Evolutionary conservation across 2,888 invertebrate species (phyloP), one percentile per base, ranked within the genome.

Genomic region (Acanthopleura granulata): DNA sequence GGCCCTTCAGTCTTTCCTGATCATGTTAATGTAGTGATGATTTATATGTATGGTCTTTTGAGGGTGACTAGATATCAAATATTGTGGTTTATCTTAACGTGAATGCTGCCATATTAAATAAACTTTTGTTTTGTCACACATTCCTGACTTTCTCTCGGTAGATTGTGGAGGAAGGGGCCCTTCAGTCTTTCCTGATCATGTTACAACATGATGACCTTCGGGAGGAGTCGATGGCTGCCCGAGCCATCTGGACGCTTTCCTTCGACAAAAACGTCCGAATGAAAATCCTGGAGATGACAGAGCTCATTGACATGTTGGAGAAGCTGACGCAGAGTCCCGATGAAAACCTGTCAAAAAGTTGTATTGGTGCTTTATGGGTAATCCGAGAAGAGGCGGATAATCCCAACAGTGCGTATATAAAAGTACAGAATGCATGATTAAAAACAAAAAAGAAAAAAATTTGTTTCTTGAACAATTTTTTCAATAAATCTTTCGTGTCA

Each of bases 201-300:
- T 74, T 86, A 22, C 81, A 81, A 73, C 77, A 80, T 40, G 84
- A 84, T 0, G 82, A 84, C 51, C 79, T 79, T 12, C 80, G 83
- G 16, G 88, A 87, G 72, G 85, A 85, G 50, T 81, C 82, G 22
- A 81, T 82, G 0, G 81, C 85, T 12, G 84, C 85, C 3, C 74
- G 84, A 4, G 82, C 84, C 16, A 75, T 88, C 9, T 88, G 87
- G 87, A 86, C 86, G 14, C 78, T 88, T n/a, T 78, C 85, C 11
- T 88, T 88, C 66, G 87, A 88, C 77, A 83, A 86, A 75, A 81
- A 82, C 14, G 86, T 85, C 0, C 78, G 83, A 27, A 79, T 82
- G 51, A 77, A 80, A 74, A 79, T 87, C 51, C 49, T 80, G 1
- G 84, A 85, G 15, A 79, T 77, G 51, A 74, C 79, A 6, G 85